These are phyloP conservation scores for Gymnogyps californianus DNA, from an alignment of 2,113 vertebrate genomes.

Conservation along the genomic window DNA sequence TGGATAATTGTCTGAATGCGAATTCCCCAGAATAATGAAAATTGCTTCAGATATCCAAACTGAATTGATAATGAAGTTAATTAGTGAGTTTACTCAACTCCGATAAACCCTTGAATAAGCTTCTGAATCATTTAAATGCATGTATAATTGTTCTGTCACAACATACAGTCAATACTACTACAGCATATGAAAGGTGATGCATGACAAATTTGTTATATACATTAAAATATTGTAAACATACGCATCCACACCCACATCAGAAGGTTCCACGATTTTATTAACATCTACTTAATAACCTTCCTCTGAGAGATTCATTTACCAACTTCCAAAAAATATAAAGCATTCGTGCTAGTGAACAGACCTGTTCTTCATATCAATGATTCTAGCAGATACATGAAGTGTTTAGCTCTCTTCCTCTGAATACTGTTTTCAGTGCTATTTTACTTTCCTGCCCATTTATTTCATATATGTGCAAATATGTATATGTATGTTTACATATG, in stretches of 20 bases:
- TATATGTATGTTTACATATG: not conserved
- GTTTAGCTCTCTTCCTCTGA: not conserved
- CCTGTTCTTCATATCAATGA: not conserved
- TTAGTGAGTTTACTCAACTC: not conserved
- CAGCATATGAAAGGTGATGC: not conserved
- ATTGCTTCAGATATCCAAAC: not conserved
- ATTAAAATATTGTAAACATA: not conserved
- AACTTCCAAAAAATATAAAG: not conserved
- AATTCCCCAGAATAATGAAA: not conserved
- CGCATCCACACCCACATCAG: not conserved
- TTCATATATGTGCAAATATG: not conserved
- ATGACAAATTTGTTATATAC: not conserved
- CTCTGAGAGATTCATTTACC: rapidly evolving
- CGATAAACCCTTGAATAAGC: not conserved
- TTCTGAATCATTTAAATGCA: not conserved
- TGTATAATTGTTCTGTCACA: not conserved
- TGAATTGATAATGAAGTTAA: not conserved
- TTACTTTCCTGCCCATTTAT: not conserved
- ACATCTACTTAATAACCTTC: not conserved
- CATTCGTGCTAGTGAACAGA: not conserved
- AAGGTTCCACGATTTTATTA: not conserved
- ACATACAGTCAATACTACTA: not conserved
- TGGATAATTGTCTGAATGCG: not conserved
- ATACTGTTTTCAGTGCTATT: not conserved
- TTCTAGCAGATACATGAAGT: not conserved